Conservation (phyloP, 2,888 invertebrate species). For the Synergus umbraculus region DNA sequence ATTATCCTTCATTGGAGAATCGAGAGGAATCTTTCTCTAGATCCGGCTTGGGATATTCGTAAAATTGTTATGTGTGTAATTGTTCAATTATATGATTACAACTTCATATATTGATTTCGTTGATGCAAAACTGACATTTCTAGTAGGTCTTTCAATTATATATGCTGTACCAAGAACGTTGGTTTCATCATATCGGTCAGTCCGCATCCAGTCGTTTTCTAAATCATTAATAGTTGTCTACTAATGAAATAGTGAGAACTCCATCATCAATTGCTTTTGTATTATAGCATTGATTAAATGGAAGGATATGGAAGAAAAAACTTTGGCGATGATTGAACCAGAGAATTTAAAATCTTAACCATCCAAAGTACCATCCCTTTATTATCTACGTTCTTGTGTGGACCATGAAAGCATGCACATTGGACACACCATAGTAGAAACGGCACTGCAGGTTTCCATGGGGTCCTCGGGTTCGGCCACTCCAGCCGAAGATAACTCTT, state of each 20-base stretch:
- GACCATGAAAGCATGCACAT: slow-evolving; percentile 6
- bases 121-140: slow-evolving; percentile 15
- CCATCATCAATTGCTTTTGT: too few species aligned
- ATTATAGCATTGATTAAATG: neutral
- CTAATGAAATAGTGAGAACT: too few species aligned
- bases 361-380: neutral
- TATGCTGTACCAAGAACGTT: too few species aligned
- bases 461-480: slow-evolving; percentile 52
- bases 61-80: neutral
- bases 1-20: slow-evolving; percentile 32
- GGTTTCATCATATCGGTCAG: too few species aligned
- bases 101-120: slow-evolving; percentile 4
- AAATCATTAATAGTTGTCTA: too few species aligned
- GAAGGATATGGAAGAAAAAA: neutral
- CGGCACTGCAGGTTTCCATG: slow-evolving; percentile 50
- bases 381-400: neutral
- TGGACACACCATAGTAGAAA: slow-evolving; percentile 12
- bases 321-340: neutral
- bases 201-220: too few species aligned
- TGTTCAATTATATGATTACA: slow-evolving; percentile 2
- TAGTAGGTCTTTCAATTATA: neutral
- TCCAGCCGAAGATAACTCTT: slow-evolving; percentile 66
- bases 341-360: neutral
- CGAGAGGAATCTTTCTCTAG: slow-evolving; percentile 14
- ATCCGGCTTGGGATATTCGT: slow-evolving; percentile 25